Conservation (phyloP, 2,888 invertebrate genomes). For the Eupsilia transversa region DNA sequence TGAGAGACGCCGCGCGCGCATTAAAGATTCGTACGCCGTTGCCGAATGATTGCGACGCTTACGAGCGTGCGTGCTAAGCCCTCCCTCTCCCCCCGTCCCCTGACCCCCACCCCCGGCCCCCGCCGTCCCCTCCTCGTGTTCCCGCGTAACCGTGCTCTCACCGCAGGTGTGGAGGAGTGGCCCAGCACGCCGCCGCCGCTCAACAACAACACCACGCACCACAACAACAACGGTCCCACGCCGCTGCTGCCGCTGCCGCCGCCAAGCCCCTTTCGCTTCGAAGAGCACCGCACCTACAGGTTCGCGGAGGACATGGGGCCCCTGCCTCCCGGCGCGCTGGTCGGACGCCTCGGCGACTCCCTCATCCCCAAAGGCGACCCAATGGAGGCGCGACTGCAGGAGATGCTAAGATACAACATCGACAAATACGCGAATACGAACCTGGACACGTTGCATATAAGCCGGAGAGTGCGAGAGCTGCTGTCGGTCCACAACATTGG, state of each 20-base stretch:
- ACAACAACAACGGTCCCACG: slow-evolving; percentile 89
- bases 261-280: slow-evolving; percentile 94
- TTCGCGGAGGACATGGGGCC: slow-evolving; percentile 95
- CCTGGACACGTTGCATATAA: slow-evolving; percentile 98
- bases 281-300: slow-evolving; percentile 95
- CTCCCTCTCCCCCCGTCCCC: slow-evolving; percentile 68
- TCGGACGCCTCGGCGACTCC: slow-evolving; percentile 96
- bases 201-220: slow-evolving; percentile 90
- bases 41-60: slow-evolving; percentile 78
- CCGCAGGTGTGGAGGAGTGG: slow-evolving; percentile 90
- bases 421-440: slow-evolving; percentile 98
- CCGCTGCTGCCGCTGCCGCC: slow-evolving; percentile 88
- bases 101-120: slow-evolving; percentile 71
- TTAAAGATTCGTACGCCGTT: slow-evolving; percentile 77
- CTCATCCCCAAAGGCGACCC: slow-evolving; percentile 98
- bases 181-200: slow-evolving; percentile 88
- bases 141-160: slow-evolving; percentile 91
- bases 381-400: slow-evolving; percentile 97
- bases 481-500: slow-evolving; percentile 99
- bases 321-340: slow-evolving; percentile 95
- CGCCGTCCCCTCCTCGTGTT: slow-evolving; percentile 93
- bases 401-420: slow-evolving; percentile 98
- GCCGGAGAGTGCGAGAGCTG: slow-evolving; percentile 97
- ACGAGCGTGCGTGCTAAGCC: slow-evolving; percentile 76
- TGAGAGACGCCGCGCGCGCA: slow-evolving; percentile 80